Conservation (phyloP, 2,797 vertebrate genomes). For the Rhadinocentrus ornatus region DNA sequence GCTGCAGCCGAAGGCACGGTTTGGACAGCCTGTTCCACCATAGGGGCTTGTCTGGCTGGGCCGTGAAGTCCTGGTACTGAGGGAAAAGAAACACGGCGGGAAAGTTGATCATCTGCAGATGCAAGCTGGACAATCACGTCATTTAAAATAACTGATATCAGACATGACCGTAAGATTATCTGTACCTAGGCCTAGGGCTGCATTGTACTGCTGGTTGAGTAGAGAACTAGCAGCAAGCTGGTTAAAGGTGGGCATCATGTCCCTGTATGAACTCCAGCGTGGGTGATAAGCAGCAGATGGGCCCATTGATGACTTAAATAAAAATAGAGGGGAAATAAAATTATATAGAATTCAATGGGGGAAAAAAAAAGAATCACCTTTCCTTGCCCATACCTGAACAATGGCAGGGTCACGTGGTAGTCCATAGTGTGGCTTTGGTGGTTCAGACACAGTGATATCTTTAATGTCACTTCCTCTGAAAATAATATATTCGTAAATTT, state of each 20-base stretch:
- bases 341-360: too few relatives aligned
- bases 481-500: slow-evolving; percentile 96
- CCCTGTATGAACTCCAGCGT: slow-evolving; percentile 93
- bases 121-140: neutral
- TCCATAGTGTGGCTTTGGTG: slow-evolving; percentile 90
- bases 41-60: slow-evolving; percentile 88
- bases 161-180: slow-evolving; percentile 31
- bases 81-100: neutral
- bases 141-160: neutral
- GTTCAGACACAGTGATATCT: slow-evolving; percentile 97
- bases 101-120: neutral
- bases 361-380: too few relatives aligned
- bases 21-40: slow-evolving; percentile 98
- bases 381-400: slow-evolving; percentile 85
- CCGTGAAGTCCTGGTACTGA: slow-evolving; percentile 86
- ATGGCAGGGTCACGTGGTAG: slow-evolving; percentile 96
- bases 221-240: slow-evolving; percentile 93
- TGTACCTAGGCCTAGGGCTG: slow-evolving; percentile 91
- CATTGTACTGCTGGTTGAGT: slow-evolving; percentile 94
- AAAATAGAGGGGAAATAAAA: neutral
- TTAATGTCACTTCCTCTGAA: slow-evolving; percentile 98
- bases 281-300: slow-evolving; percentile 86
- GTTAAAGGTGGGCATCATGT: slow-evolving; percentile 90
- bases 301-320: slow-evolving; percentile 69
- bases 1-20: slow-evolving; percentile 85